phyloP scores from a whole-genome alignment of 2,888 invertebrate genomes.

The Athalia rosae region DNA sequence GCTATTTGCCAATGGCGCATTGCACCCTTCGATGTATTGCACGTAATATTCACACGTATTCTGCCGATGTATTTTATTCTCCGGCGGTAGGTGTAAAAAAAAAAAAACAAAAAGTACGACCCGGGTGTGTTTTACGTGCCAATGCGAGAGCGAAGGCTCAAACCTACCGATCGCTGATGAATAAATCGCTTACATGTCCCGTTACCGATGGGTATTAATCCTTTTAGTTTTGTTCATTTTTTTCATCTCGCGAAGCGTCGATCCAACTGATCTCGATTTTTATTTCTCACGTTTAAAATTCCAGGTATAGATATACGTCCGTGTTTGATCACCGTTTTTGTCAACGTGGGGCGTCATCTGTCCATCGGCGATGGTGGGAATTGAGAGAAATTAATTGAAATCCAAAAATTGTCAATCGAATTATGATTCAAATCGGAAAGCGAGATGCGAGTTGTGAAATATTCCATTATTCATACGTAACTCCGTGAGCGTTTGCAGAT shows the following conservation, averaged over 20 bases:
- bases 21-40: neutral
- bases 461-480: too few species aligned
- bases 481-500: neutral
- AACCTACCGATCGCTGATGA: neutral
- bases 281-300: conserved; percentile 34
- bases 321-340: too few species aligned
- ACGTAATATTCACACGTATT: neutral
- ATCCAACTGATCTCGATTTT: neutral
- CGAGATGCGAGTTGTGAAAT: too few species aligned
- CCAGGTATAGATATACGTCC: conserved; percentile 7
- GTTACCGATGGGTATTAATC: neutral
- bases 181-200: conserved; percentile 25
- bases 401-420: too few species aligned
- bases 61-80: too few species aligned
- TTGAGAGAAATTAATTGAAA: too few species aligned
- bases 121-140: conserved; percentile 13
- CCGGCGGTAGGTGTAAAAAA: too few species aligned
- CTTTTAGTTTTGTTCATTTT: neutral
- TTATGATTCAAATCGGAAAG: too few species aligned
- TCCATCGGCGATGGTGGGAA: too few species aligned
- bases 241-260: neutral
- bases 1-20: conserved; percentile 57
- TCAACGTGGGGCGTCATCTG: too few species aligned
- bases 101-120: too few species aligned
- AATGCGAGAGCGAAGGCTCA: neutral